Evolutionary conservation across 2,888 invertebrate species (phyloP).

Genomic region (Drosophila hawaiiensis): DNA sequence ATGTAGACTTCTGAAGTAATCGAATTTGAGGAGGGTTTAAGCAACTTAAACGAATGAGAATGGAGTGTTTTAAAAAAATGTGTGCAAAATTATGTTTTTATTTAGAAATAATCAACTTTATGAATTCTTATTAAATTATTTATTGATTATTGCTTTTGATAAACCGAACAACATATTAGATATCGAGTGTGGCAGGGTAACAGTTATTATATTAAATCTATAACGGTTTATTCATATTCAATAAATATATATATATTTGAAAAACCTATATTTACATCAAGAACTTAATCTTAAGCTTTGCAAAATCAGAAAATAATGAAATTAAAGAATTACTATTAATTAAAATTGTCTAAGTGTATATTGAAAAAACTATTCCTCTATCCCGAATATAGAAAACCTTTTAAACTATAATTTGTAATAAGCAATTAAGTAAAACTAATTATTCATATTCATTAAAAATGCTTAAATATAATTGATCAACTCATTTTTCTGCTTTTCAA

Average conservation of each 20-base stretch:
- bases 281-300: background rate
- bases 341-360: background rate
- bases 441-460: background rate
- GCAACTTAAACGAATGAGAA: background rate
- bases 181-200: background rate
- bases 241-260: background rate
- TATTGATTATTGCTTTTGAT: background rate
- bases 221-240: background rate
- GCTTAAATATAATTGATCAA: background rate
- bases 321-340: background rate
- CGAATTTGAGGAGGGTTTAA: background rate
- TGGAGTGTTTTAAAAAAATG: background rate
- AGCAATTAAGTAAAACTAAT: background rate
- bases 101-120: background rate
- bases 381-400: background rate
- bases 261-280: background rate
- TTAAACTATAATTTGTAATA: background rate
- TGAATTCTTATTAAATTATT: background rate
- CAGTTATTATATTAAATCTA: background rate
- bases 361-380: background rate
- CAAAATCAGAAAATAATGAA: background rate
- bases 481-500: background rate
- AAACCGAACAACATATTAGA: background rate
- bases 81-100: background rate
- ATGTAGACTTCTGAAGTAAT: conserved; percentile 26